These are phyloP conservation scores for Drosophila mojavensis DNA, from an alignment of 1,140 invertebrate genomes.

Conservation along the genomic window DNA sequence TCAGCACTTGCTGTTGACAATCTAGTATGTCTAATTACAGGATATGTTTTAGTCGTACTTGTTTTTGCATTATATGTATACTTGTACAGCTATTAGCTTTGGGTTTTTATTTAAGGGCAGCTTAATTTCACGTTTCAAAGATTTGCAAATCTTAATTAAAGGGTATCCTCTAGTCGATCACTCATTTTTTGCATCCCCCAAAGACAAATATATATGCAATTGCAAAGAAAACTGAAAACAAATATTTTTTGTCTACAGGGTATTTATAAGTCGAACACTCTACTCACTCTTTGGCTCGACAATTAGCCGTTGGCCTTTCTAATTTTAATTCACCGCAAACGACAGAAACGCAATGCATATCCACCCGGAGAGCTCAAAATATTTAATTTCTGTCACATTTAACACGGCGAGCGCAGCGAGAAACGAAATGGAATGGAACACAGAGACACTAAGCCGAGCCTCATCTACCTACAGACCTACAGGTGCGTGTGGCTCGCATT, in stretches of 20 bases:
- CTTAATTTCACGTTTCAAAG: no score
- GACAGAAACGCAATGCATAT: conserved; percentile 19
- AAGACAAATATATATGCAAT: no score
- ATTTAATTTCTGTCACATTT: conserved; percentile 52
- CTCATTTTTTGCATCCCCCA: no score
- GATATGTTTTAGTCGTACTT: not conserved
- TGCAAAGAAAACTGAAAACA: no score
- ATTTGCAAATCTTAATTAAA: not conserved
- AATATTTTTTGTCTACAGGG: no score
- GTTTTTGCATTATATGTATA: no score
- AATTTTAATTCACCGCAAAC: conserved; percentile 71
- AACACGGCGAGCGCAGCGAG: conserved; percentile 7
- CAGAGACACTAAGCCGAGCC: not conserved
- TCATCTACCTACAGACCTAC: conserved; percentile 5
- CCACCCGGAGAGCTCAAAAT: conserved; percentile 13
- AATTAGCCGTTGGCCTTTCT: conserved; percentile 43
- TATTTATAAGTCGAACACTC: not conserved
- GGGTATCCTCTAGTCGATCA: not conserved
- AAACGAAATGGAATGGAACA: conserved; percentile 2
- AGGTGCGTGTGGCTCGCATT: conserved; percentile 73
- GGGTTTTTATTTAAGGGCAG: no score
- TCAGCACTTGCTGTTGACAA: not conserved
- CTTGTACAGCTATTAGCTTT: not conserved
- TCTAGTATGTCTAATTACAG: not conserved
- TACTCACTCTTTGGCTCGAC: not conserved